Evolutionary conservation across 2,113 vertebrate genomes (phyloP).

Genomic region (Siphamia tubifer): DNA sequence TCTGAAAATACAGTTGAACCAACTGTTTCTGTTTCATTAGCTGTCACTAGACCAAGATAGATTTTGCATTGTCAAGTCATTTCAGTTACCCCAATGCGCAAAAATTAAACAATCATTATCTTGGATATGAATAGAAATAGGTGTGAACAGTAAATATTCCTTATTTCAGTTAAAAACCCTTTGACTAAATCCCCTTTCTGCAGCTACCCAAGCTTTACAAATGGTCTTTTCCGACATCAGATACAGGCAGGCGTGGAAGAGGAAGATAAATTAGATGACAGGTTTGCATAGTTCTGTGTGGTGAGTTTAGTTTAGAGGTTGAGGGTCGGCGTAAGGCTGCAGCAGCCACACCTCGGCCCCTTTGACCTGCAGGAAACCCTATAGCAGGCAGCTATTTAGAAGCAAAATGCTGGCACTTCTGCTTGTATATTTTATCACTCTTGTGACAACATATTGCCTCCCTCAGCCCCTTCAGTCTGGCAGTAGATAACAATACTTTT

Average conservation of each 20-base stretch:
- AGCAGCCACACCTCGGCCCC: conserved; percentile 50
- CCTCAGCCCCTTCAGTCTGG: background rate
- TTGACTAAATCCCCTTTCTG: background rate
- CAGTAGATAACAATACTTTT: conserved; percentile 28
- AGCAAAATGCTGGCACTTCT: conserved; percentile 47
- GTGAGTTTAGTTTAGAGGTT: conserved; percentile 68
- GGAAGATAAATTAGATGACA: conserved; percentile 58
- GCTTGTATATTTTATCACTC: conserved; percentile 38
- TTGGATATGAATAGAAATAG: background rate
- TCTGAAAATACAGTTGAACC: no score
- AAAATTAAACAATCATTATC: no score
- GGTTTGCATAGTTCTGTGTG: conserved; percentile 60
- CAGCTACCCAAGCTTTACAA: background rate
- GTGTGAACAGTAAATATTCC: background rate
- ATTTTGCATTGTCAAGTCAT: no score
- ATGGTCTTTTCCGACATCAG: background rate
- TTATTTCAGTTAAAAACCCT: background rate
- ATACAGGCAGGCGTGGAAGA: background rate
- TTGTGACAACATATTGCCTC: conserved; percentile 19
- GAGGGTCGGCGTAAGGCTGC: conserved; percentile 46
- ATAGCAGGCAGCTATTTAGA: conserved; percentile 59
- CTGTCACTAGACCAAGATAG: no score
- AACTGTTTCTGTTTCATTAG: no score
- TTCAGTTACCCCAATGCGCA: no score
- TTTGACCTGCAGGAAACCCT: conserved; percentile 60